Base-by-base conservation (phyloP, 30 jellyfish, hydroid and myxozoan genomes). In the Chrysaora quinquecirrha region DNA sequence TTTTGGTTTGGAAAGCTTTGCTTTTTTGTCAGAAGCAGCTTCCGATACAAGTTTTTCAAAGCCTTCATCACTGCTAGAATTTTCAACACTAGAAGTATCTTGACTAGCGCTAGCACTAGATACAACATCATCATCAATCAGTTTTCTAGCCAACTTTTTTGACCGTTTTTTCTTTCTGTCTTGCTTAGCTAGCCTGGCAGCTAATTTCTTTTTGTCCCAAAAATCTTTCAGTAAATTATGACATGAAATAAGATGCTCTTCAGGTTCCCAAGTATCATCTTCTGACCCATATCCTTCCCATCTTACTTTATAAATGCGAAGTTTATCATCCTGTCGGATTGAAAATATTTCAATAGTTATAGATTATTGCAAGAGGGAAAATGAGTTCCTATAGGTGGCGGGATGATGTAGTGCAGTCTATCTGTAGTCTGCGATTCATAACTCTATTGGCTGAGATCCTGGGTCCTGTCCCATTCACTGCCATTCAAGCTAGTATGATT, bases 181-280 rank as follows among this genome's bases (percentile, higher is more conserved):
- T 61, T 63, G 69, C 67, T 67, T 67, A 48, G 25, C 47, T 28
- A 61, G 52, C 14, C 73, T 52, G 0, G 73, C 34, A 14, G 22
- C 10, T 25, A 16, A 52, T 7, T 50, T 48, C 54, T 76, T 79
- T 25, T 22, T 35, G 19, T 80, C 85, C 91, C 90, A 71, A 63
- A 72, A 93, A 43, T 67, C 71, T 19, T 82, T 84, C 50, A 86
- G 71, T 21, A 93, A 38, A 24, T 79, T 71, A 7, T 82, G 88
- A 72, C 98, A 93, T 21, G 97, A 30, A 30, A 86, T 6, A 21
- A 93, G 66, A 64, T 93, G 74, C 38, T 76, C 93, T 30, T 22
- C 60, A 3, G 98, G 98, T 38, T 93, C 98, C 98, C 97, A 93
- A 1, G 97, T 93, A 66, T 93, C 97, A 50, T 93, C 96, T 7